Percentiles rank a stretch among this genome's conserved stretches.
These are phyloP conservation scores for Nemapogon koenigi DNA, from an alignment of 2,888 invertebrate genomes.

Conservation along the genomic window DNA sequence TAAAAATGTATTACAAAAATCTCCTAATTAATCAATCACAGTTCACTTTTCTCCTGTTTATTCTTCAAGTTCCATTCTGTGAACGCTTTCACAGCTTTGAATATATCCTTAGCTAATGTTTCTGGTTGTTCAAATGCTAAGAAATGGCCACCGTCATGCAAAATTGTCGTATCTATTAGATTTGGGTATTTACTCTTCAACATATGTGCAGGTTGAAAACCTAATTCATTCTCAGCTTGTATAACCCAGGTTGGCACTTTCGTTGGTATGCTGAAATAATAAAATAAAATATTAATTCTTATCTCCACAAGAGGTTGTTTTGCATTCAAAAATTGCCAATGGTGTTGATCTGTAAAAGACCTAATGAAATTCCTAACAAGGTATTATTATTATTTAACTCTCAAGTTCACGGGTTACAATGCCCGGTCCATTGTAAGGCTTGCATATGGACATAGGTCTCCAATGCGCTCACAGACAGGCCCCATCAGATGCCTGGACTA, in stretches of 20 bases:
- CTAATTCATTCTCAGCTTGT: slow-evolving; percentile 72
- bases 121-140: slow-evolving; percentile 79
- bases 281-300: too few species aligned
- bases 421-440: too few species aligned
- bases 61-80: slow-evolving; percentile 11
- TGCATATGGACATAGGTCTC: too few species aligned
- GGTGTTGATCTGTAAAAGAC: too few species aligned
- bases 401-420: too few species aligned
- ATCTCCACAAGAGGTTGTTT: too few species aligned
- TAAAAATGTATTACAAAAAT: not conserved
- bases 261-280: slow-evolving; percentile 57
- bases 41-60: slow-evolving; percentile 6
- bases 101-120: slow-evolving; percentile 71
- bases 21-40: slow-evolving; percentile 1
- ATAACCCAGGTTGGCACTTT: slow-evolving; percentile 73
- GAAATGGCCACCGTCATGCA: slow-evolving; percentile 83
- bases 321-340: too few species aligned
- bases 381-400: too few species aligned
- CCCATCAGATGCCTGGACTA: too few species aligned
- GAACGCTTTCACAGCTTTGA: slow-evolving; percentile 27
- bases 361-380: too few species aligned
- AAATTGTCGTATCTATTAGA: slow-evolving; percentile 67
- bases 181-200: slow-evolving; percentile 66
- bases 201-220: slow-evolving; percentile 61
- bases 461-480: too few species aligned